Conservation (phyloP, 2,888 invertebrate species). For the Bursaphelenchus okinawaensis region DNA sequence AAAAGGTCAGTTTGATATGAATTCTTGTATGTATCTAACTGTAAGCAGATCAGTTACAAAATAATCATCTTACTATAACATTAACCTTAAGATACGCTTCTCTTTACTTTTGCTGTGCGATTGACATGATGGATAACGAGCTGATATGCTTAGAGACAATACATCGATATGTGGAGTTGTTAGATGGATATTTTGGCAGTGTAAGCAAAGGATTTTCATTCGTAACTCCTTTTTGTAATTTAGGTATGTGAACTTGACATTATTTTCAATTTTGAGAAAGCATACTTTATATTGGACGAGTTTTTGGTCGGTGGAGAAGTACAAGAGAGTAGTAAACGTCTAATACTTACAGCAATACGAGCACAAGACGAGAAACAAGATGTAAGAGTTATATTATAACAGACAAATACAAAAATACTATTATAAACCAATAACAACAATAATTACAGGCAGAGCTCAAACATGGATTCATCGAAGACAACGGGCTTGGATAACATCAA, state of each 20-base stretch:
- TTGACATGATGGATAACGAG: slow-evolving; percentile 96
- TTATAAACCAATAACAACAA: too few species aligned
- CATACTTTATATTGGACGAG: slow-evolving; percentile 97
- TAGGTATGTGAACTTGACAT: slow-evolving; percentile 98
- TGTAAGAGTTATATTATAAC: slow-evolving; percentile 70
- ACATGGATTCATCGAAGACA: background rate
- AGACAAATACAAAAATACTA: background rate
- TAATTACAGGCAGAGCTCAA: background rate
- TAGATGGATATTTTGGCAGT: slow-evolving; percentile 99
- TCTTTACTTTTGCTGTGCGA: slow-evolving; percentile 96
- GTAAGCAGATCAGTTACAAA: too few species aligned
- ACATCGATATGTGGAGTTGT: slow-evolving; percentile 84
- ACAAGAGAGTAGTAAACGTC: slow-evolving; percentile 98
- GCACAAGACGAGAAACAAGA: slow-evolving; percentile 99
- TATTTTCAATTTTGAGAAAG: slow-evolving; percentile 99
- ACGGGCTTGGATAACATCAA: background rate
- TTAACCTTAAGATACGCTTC: slow-evolving; percentile 98
- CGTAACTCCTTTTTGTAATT: background rate
- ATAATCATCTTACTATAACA: too few species aligned
- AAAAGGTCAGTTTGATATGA: slow-evolving; percentile 72
- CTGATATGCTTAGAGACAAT: slow-evolving; percentile 89
- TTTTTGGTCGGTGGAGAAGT: slow-evolving; percentile 88
- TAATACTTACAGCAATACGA: slow-evolving; percentile 95
- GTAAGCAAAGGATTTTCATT: slow-evolving; percentile 67
- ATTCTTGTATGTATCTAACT: too few species aligned